Evolutionary conservation across 1,140 invertebrate genomes (phyloP).

Genomic region (Acromyrmex echinatior): DNA sequence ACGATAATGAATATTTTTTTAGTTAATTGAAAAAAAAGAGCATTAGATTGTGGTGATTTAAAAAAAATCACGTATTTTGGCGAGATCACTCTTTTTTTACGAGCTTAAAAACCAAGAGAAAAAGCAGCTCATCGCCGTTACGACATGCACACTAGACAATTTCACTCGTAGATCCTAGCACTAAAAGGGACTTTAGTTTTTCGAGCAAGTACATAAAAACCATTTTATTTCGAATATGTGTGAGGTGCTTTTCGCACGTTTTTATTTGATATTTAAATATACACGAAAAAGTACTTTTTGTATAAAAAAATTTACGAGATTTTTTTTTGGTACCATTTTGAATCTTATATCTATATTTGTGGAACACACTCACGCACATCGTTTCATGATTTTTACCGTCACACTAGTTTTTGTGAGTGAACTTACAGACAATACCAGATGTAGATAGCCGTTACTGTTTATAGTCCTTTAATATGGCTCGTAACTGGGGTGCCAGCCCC

Average conservation of each 20-base stretch:
- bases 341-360: background rate
- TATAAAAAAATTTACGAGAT: background rate
- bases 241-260: background rate
- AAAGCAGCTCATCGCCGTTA: background rate
- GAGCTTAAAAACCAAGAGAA: background rate
- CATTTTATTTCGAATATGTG: constrained; percentile 32
- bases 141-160: background rate
- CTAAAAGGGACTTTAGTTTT: constrained; percentile 19
- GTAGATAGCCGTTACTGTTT: constrained; percentile 9
- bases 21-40: background rate
- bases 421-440: constrained; percentile 2
- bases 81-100: constrained; percentile 17
- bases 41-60: background rate
- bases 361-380: background rate
- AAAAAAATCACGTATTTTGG: background rate
- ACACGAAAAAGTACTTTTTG: background rate
- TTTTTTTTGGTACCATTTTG: background rate
- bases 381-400: background rate
- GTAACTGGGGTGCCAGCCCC: constrained; percentile 9
- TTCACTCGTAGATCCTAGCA: background rate
- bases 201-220: background rate
- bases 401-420: background rate
- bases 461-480: constrained; percentile 25
- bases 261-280: constrained; percentile 23
- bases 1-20: background rate